phyloP scores from a whole-genome alignment of 2,113 vertebrate genomes.

The Peromyscus maniculatus region DNA sequence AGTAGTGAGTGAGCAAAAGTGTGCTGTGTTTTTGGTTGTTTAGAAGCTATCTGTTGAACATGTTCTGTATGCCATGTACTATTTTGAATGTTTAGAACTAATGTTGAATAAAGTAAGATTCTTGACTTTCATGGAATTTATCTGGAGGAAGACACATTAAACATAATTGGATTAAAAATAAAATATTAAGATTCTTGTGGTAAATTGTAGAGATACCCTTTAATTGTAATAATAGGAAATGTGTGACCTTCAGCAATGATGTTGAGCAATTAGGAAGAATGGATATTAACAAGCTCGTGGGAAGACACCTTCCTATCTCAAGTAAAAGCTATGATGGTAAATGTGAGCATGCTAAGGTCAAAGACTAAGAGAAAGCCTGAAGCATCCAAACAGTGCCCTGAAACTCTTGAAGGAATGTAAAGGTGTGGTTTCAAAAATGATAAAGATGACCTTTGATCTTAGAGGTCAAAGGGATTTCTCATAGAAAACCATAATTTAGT shows the following conservation, averaged over 20 bases:
- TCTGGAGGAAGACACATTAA: neutral
- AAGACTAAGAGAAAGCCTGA: neutral
- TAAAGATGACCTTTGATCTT: neutral
- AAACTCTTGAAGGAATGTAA: neutral
- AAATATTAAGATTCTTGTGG: neutral
- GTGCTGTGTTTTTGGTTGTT: slow-evolving; percentile 20
- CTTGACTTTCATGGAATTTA: slow-evolving; percentile 24
- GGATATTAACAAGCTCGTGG: neutral
- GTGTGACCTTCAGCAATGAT: neutral
- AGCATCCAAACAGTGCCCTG: neutral
- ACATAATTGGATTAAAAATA: slow-evolving; percentile 14
- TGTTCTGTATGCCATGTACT: neutral
- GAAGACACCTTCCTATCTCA: neutral
- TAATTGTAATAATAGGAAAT: neutral
- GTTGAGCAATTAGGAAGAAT: neutral
- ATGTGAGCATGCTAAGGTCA: neutral
- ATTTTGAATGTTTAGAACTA: neutral
- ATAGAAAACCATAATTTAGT: neutral
- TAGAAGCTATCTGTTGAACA: neutral
- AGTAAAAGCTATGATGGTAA: neutral
- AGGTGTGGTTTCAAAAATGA: neutral
- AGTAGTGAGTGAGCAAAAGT: neutral
- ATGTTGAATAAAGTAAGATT: slow-evolving; percentile 43
- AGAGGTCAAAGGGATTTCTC: neutral
- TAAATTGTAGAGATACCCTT: neutral